A percentile compares a stretch with the other conserved stretches of the same genome.
Conservation (phyloP, 2,797 vertebrate species). For the Parauchenoglanis ngamensis region DNA sequence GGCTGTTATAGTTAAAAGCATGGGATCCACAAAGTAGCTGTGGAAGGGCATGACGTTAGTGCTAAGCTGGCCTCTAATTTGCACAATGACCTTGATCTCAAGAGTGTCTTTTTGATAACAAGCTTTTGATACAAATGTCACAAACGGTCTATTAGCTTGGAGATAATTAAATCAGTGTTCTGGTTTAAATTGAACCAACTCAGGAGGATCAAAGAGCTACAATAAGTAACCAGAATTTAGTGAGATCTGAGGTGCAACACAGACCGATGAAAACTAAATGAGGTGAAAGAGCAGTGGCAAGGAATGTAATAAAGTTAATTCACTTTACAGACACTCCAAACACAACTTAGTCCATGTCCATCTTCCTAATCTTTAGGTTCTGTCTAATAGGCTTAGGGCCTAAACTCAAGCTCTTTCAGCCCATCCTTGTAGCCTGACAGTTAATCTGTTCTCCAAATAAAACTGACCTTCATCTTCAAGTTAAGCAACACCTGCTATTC, state of each 20-base stretch:
- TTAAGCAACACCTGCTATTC: constrained; percentile 36
- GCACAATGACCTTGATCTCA: neutral
- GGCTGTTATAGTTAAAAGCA: neutral
- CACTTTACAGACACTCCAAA: neutral
- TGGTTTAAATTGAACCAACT: constrained; percentile 34
- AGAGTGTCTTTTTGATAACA: neutral
- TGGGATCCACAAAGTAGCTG: neutral
- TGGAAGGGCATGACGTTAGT: neutral
- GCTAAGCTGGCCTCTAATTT: neutral
- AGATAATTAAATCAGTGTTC: constrained; percentile 2
- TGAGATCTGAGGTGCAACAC: constrained; percentile 12
- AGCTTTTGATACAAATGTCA: constrained; percentile 11
- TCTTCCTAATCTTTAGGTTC: constrained; percentile 5
- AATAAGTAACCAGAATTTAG: constrained; percentile 17
- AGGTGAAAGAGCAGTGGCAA: constrained; percentile 28
- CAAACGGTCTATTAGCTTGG: constrained; percentile 29
- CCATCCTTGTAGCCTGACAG: constrained; percentile 25
- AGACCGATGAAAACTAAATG: constrained; percentile 34
- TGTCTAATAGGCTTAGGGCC: neutral
- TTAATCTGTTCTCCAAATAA: constrained; percentile 45
- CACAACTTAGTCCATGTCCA: constrained; percentile 5
- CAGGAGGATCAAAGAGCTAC: constrained; percentile 5
- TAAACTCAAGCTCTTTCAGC: constrained; percentile 12
- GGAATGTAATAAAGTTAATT: constrained; percentile 29
- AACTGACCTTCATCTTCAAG: constrained; percentile 39